These are phyloP conservation scores for Zalophus californianus DNA, from an alignment of 2,797 vertebrate species.

Conservation along the genomic window DNA sequence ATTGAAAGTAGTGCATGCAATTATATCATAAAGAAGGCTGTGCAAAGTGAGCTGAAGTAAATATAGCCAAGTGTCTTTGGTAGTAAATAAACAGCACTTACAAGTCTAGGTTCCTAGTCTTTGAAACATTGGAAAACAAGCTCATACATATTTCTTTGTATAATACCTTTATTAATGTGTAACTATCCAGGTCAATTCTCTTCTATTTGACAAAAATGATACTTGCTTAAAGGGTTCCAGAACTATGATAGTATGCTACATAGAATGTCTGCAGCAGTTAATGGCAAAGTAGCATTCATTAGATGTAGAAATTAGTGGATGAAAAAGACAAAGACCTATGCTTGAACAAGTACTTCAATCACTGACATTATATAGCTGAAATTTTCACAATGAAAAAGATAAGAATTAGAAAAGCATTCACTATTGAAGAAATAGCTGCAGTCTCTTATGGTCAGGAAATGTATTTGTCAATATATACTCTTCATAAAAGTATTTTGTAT, in stretches of 20 bases:
- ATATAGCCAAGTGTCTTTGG: background rate
- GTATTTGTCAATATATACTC: background rate
- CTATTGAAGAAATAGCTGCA: background rate
- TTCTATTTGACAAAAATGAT: background rate
- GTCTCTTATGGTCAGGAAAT: background rate
- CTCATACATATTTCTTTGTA: background rate
- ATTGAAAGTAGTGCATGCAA: background rate
- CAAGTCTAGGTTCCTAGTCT: constrained; percentile 59
- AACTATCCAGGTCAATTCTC: background rate
- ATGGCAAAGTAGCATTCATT: background rate
- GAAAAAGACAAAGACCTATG: constrained; percentile 7
- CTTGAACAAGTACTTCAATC: background rate
- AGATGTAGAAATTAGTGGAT: constrained; percentile 23
- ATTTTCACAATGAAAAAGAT: constrained; percentile 49
- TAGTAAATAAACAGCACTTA: background rate
- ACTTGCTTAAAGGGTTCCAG: background rate
- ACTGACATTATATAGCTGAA: background rate
- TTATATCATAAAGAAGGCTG: background rate
- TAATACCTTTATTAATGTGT: background rate
- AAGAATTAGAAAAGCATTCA: background rate
- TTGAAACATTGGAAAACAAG: constrained; percentile 16
- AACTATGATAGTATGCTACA: background rate
- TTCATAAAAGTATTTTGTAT: background rate
- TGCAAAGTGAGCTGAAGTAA: constrained; percentile 51
- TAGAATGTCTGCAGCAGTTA: background rate